A percentile compares a stretch with the other conserved stretches of the same genome.
Evolutionary conservation across 2,113 vertebrate species (phyloP).

Genomic region (Ariopsis seemanni): DNA sequence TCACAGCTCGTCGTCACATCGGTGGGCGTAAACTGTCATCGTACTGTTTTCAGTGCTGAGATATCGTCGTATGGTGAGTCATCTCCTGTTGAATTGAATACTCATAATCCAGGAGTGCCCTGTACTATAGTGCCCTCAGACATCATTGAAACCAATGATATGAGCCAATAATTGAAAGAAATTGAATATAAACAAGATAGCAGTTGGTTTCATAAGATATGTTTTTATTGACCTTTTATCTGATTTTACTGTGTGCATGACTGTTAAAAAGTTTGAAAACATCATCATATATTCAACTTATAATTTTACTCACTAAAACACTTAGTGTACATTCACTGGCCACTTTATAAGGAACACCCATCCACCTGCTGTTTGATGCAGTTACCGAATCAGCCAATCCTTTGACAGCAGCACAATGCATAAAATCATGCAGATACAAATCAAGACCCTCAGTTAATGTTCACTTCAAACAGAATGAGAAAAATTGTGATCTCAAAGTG

Average conservation of each 20-base stretch:
- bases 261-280: neutral
- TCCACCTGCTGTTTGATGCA: no score
- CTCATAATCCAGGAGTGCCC: neutral
- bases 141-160: neutral
- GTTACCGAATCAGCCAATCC: no score
- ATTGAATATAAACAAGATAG: neutral
- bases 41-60: slow-evolving; percentile 2
- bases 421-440: no score
- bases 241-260: no score
- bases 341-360: no score
- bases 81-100: slow-evolving; percentile 9
- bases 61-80: slow-evolving; percentile 5
- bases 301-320: neutral
- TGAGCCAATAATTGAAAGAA: neutral
- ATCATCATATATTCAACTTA: neutral
- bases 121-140: neutral
- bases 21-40: slow-evolving; percentile 28
- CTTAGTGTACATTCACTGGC: neutral
- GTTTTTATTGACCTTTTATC: neutral
- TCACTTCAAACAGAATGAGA: no score
- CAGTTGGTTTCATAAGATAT: neutral
- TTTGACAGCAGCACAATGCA: no score
- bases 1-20: slow-evolving; percentile 2
- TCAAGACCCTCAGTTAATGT: no score
- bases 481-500: no score